Conservation (phyloP, 2,113 vertebrate genomes). For the Charadrius vociferus region DNA sequence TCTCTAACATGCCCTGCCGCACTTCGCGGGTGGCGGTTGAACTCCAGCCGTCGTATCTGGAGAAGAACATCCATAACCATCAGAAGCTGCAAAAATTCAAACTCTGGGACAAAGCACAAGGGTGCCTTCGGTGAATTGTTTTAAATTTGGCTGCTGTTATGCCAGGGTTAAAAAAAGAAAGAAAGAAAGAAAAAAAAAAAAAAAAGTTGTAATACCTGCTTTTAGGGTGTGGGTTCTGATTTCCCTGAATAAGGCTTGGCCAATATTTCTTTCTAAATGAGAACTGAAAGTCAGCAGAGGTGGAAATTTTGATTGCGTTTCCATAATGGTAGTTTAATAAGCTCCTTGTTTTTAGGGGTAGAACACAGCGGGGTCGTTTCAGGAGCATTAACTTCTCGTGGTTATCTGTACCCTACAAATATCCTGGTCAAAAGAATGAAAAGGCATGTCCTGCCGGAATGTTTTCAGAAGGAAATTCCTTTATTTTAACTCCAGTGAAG, state of each 20-base stretch:
- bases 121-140: neutral
- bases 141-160: too few species aligned
- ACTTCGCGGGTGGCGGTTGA: neutral
- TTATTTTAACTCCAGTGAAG: neutral
- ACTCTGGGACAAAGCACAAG: accelerated
- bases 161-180: too few species aligned
- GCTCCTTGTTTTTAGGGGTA: neutral
- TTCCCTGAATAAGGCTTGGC: neutral
- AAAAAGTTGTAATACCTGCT: neutral
- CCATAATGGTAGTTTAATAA: neutral
- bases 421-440: neutral
- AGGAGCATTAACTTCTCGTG: neutral
- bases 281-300: neutral
- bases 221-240: too few species aligned
- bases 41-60: accelerated
- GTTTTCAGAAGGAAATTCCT: neutral
- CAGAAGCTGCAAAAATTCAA: too few species aligned
- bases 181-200: too few species aligned
- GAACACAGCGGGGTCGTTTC: accelerated
- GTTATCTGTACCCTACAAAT: neutral
- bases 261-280: neutral
- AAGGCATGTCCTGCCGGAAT: too few species aligned
- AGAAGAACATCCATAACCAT: neutral
- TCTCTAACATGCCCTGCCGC: accelerated
- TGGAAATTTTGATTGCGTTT: neutral